These are phyloP conservation scores for Hedya salicella DNA, from an alignment of 2,888 invertebrate species.

Conservation along the genomic window DNA sequence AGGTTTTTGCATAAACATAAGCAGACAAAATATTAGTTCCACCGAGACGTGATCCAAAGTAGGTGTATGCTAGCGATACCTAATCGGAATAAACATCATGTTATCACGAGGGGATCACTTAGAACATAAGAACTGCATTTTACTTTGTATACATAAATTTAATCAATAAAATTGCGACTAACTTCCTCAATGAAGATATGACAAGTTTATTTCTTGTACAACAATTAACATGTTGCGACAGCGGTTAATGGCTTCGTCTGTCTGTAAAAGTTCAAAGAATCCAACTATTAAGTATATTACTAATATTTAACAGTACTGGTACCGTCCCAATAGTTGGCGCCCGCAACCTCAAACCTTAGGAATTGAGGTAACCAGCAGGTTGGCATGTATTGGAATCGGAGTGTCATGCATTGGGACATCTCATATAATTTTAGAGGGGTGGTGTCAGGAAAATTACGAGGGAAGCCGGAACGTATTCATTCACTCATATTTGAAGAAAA, in stretches of 20 bases:
- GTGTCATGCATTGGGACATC: no score
- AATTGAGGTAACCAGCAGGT: no score
- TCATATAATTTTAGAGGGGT: no score
- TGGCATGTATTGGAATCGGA: no score
- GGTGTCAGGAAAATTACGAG: no score
- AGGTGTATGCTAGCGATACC: slow-evolving; percentile 20
- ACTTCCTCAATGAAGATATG: slow-evolving; percentile 3
- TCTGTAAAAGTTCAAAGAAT: background rate
- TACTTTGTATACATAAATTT: background rate
- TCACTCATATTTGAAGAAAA: no score
- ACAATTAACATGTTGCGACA: no score
- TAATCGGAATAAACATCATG: slow-evolving; percentile 35
- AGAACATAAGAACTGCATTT: slow-evolving; percentile 41
- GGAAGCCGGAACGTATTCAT: no score
- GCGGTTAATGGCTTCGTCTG: background rate
- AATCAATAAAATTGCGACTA: slow-evolving; percentile 4
- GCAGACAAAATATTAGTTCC: slow-evolving; percentile 36
- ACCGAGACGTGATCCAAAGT: slow-evolving; percentile 23
- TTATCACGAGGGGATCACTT: slow-evolving; percentile 22
- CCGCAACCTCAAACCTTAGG: no score
- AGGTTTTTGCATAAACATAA: slow-evolving; percentile 42
- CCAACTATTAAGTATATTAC: background rate
- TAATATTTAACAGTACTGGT: no score
- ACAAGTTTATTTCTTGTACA: background rate
- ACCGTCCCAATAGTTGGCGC: no score